Conservation (phyloP, 2,888 invertebrate species). For the Trachelus iudaicus region DNA sequence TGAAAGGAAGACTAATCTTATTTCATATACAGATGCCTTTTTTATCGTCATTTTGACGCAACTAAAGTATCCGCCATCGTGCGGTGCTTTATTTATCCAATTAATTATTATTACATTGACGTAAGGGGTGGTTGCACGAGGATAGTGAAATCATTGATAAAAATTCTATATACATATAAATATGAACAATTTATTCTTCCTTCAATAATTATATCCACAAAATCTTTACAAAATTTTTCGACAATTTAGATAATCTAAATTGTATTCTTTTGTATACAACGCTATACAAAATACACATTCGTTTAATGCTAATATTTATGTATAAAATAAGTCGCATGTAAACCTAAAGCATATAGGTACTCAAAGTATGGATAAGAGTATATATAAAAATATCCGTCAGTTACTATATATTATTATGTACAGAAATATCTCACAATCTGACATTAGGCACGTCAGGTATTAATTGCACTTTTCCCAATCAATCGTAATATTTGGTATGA, state of each 20-base stretch:
- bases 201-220: neutral
- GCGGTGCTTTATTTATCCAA: neutral
- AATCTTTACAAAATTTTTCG: neutral
- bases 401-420: neutral
- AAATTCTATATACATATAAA: neutral
- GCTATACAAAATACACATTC: neutral
- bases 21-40: neutral
- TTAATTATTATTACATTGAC: conserved; percentile 37
- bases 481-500: neutral
- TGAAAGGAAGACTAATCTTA: neutral
- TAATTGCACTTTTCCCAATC: neutral
- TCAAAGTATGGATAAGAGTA: neutral
- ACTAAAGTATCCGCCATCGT: neutral
- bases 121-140: conserved; percentile 15
- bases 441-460: neutral
- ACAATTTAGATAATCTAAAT: neutral
- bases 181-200: neutral
- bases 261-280: neutral
- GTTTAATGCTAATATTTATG: neutral
- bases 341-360: neutral
- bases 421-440: neutral
- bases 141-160: neutral
- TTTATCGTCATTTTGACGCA: neutral
- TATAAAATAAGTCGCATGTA: neutral
- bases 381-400: neutral